Percentiles rank a stretch among this genome's conserved stretches.
Conservation (phyloP, 2,888 invertebrate genomes). For the Campoletis raptor region DNA sequence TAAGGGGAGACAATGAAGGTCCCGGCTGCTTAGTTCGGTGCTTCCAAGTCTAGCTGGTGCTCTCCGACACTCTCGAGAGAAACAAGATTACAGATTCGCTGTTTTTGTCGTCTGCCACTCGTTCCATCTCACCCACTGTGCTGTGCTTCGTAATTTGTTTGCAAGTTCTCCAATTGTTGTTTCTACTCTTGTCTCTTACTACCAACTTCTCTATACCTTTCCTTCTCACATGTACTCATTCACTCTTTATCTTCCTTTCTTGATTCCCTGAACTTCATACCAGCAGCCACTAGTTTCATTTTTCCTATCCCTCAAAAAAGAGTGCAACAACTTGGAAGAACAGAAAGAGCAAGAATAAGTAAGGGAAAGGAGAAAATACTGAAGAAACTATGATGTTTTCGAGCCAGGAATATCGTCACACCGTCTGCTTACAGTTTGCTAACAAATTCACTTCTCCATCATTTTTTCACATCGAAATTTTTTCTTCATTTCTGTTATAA, state of each 20-base stretch:
- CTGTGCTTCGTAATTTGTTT: slow-evolving; percentile 76
- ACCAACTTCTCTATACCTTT: neutral
- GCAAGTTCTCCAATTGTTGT: slow-evolving; percentile 76
- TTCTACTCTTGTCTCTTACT: slow-evolving; percentile 48
- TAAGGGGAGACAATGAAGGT: slow-evolving; percentile 46
- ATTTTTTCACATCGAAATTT: slow-evolving; percentile 18
- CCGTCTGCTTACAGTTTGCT: slow-evolving; percentile 60
- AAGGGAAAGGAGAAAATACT: slow-evolving; percentile 21
- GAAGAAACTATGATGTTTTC: slow-evolving; percentile 62
- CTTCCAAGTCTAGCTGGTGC: slow-evolving; percentile 26
- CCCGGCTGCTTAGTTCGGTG: slow-evolving; percentile 30
- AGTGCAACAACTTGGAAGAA: slow-evolving; percentile 25
- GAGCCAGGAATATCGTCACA: slow-evolving; percentile 60
- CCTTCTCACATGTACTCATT: neutral
- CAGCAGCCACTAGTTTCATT: slow-evolving; percentile 61
- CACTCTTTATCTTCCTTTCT: slow-evolving; percentile 8
- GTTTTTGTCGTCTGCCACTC: slow-evolving; percentile 73
- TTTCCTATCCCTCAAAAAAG: slow-evolving; percentile 25
- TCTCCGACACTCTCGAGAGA: slow-evolving; percentile 71
- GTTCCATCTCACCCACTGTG: slow-evolving; percentile 59
- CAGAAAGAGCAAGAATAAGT: neutral
- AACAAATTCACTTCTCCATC: slow-evolving; percentile 56
- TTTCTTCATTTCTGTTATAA: slow-evolving; percentile 53
- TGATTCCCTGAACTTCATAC: slow-evolving; percentile 31
- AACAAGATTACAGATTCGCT: slow-evolving; percentile 79